These are phyloP conservation scores for Cirrhinus mrigala DNA, from an alignment of 2,797 vertebrate species.

Conservation along the genomic window DNA sequence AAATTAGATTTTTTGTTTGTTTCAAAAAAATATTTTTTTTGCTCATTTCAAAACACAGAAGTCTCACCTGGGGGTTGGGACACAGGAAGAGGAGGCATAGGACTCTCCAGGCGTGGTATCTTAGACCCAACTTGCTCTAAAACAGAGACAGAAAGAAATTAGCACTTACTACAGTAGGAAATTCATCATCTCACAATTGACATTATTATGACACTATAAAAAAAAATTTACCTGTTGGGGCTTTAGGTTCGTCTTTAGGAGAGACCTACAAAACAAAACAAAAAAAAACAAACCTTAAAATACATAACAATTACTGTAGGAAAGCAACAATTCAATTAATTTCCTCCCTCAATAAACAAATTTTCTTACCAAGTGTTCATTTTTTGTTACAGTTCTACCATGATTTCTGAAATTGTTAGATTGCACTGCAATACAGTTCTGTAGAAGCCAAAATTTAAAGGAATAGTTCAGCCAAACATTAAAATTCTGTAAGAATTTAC, in stretches of 20 bases:
- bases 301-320: not conserved
- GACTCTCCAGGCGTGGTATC: slow-evolving; percentile 91
- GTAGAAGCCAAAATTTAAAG: not conserved
- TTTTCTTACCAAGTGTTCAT: too few species aligned
- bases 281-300: not conserved
- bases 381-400: not conserved
- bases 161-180: not conserved
- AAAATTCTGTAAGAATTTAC: too few species aligned
- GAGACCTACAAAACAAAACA: slow-evolving; percentile 79
- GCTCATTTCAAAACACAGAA: not conserved
- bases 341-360: not conserved
- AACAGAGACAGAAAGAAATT: slow-evolving; percentile 43
- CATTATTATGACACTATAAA: not conserved
- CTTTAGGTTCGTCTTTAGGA: slow-evolving; percentile 94
- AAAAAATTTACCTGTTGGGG: slow-evolving; percentile 77
- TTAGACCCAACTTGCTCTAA: slow-evolving; percentile 92
- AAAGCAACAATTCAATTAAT: not conserved
- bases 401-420: not conserved
- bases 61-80: slow-evolving; percentile 89
- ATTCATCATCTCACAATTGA: not conserved
- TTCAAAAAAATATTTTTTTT: not conserved
- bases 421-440: not conserved
- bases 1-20: not conserved
- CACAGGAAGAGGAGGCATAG: slow-evolving; percentile 90
- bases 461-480: too few species aligned